Base-by-base conservation (phyloP, 1,140 invertebrate genomes). In the Tetranychus cinnabarinus region DNA sequence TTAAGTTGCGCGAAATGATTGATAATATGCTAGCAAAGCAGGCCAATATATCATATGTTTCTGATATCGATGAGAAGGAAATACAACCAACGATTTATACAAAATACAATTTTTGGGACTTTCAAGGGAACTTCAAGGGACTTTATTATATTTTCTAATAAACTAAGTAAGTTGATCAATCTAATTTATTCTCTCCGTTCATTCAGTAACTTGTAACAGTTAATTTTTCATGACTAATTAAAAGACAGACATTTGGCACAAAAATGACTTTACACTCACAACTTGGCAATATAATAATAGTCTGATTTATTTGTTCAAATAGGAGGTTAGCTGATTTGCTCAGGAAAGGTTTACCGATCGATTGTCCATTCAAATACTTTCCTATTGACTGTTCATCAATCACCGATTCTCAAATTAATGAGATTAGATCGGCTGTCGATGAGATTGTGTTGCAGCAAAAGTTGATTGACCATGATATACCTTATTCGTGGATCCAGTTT, bases 401-500 rank as follows among this genome's bases (percentile, higher is more conserved):
- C 55, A 57, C 60, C 2, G 58, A 45, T 23, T 13, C 3, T 6
- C 8, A 62, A 8, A 7, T 64, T 2, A 23, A 58, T 37, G 42
- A 57, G 12, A 33, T 64, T 23, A 45, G 46, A 35, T 15, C 42
- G 13, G 2, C 45, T 3, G 48, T 61, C 33, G 63, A 64, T 33
- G 34, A 62, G 46, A 39, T 61, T 13, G 36, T 61, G n/a, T 1
- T 54, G 3, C 46, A 62, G 2, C 58, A 62, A 35, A 62, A 57
- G n/a, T n/a, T 56, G 4, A 46, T 54, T 12, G 56, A 50, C 23
- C 60, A 48, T 33, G 70, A 71, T 61, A 70, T 74, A 52, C 74
- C 74, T 3, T 63, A 70, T 5, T 67, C 68, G 62, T 76, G 74
- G 74, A 65, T 76, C 45, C 64, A 68, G 42, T 74, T 75, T 69